Evolutionary conservation across 2,113 vertebrate genomes (phyloP).

Genomic region (Dipodomys stephensi): DNA sequence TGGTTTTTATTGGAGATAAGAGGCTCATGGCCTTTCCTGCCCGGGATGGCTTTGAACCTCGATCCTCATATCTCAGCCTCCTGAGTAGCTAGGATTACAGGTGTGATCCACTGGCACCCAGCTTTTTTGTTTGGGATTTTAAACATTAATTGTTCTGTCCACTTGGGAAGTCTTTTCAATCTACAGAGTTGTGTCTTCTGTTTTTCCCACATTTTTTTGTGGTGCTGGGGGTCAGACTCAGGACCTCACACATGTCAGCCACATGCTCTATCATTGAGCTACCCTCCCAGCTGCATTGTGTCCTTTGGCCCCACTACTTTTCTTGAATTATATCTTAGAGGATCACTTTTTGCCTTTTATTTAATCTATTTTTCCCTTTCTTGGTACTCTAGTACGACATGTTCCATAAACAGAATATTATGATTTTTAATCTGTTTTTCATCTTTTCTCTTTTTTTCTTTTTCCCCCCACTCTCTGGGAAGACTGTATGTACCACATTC

Average conservation of each 20-base stretch:
- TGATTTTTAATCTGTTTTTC: conserved; percentile 21
- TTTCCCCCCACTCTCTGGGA: neutral
- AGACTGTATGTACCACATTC: neutral
- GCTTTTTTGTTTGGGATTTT: neutral
- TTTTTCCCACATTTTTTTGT: too few relatives aligned
- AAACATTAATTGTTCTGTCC: neutral
- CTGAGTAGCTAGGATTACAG: too few relatives aligned
- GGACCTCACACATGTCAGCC: too few relatives aligned
- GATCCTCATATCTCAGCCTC: too few relatives aligned
- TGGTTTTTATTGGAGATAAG: too few relatives aligned
- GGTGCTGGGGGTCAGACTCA: too few relatives aligned
- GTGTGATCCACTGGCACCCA: too few relatives aligned
- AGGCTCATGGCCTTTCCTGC: too few relatives aligned
- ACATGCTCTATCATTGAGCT: too few relatives aligned
- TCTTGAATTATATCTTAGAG: conserved; percentile 30
- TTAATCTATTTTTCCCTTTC: neutral
- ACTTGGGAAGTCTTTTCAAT: neutral
- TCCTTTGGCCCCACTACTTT: neutral
- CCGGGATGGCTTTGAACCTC: too few relatives aligned
- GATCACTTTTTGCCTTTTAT: neutral
- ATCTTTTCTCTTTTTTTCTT: neutral
- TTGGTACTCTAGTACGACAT: neutral
- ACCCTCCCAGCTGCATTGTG: neutral
- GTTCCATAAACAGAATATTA: neutral
- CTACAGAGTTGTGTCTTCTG: neutral